These are phyloP conservation scores for Oreochromis tanganicae DNA, from an alignment of 2,113 vertebrate species.

Conservation along the genomic window DNA sequence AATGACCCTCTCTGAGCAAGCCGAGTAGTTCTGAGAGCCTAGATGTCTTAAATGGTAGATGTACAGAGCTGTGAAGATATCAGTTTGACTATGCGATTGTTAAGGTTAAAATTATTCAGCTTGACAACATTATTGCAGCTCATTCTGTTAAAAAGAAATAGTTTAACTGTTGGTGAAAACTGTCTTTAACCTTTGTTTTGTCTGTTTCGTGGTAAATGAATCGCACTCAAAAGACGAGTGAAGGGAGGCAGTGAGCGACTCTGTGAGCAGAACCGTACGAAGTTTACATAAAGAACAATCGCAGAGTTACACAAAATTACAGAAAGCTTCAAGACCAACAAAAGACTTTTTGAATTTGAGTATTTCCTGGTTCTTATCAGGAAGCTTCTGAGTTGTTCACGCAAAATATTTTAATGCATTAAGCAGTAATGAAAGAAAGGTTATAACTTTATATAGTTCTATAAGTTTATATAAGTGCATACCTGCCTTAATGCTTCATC, in stretches of 20 bases:
- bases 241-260: not conserved
- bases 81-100: not conserved
- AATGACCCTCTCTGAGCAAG: not conserved
- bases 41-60: not conserved
- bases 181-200: not conserved
- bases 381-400: too few relatives aligned
- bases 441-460: too few relatives aligned
- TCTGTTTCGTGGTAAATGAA: not conserved
- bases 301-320: not conserved
- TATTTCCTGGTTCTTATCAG: not conserved
- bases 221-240: not conserved
- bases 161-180: not conserved
- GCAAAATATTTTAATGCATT: too few relatives aligned
- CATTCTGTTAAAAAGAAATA: too few relatives aligned
- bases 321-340: not conserved
- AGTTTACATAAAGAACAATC: not conserved
- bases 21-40: rapidly evolving
- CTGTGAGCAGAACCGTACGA: not conserved
- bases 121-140: too few relatives aligned
- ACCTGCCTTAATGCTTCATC: not conserved
- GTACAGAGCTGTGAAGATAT: not conserved
- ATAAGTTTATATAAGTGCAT: not conserved
- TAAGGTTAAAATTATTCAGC: rapidly evolving
- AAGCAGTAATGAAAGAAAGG: too few relatives aligned
- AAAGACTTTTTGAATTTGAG: not conserved